Evolutionary conservation across 2,888 invertebrate species (phyloP), one percentile per base, ranked within the genome.

Genomic region (Margaritifera margaritifera): DNA sequence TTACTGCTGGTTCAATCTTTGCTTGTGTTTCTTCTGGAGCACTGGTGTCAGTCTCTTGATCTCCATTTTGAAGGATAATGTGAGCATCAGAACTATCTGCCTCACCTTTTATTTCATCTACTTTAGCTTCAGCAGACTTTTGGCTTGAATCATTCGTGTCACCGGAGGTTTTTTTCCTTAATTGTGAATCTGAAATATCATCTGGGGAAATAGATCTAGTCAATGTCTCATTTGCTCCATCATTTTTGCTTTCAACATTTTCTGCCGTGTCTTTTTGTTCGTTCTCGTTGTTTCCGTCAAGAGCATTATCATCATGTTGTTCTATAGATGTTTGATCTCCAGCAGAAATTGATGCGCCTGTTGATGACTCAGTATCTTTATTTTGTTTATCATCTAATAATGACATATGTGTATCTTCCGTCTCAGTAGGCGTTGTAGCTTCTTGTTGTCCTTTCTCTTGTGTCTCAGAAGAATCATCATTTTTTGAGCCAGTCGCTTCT

Each of bases 21-120:
- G 52, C 66, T 55, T 65, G 61, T 18, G 62, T 66, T 51, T 66
- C 66, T 51, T 60, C 61, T 51, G 68, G 64, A 25, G 59, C 66
- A 5, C 24, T 61, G 6, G 61, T 51, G 15, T 75, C 67, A 25
- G 62, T 42, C 42, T 42, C 42, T 1, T 15, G 11, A 42, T 42
- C 42, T 42, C 42, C 42, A 42, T 42, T 42, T 42, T 42, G 42
- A 42, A 42, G 42, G 42, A 42, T 42, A 15, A 42, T 42, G 11
- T 42, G 42, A 42, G 42, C 42, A 42, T 42, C 42, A 42, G 42
- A 42, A 42, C 42, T 42, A 42, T 42, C 42, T 11, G 4, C 62
- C 19, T 25, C 20, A 25, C 52, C 53, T 53, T 51, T 62, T 19
- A 50, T 51, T 27, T 52, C 61, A 27, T 61, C 31, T 18, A 27